phyloP scores from a whole-genome alignment of 2,113 vertebrate genomes.

The Dicerorhinus sumatrensis region DNA sequence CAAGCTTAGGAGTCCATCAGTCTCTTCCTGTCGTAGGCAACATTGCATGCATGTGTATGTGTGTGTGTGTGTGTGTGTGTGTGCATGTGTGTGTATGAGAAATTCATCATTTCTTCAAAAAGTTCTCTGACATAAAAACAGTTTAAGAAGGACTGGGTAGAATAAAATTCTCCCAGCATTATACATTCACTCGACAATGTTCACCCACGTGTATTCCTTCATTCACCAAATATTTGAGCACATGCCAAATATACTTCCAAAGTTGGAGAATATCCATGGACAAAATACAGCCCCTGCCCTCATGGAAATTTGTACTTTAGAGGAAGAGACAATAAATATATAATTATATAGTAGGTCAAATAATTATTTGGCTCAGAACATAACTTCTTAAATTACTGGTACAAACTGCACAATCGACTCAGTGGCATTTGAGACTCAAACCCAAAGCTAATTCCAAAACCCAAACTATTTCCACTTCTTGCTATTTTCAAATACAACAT shows the following conservation, averaged over 20 bases:
- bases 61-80: too few relatives aligned
- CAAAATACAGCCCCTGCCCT: not conserved
- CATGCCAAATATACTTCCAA: not conserved
- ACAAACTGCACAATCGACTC: not conserved
- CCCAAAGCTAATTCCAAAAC: not conserved
- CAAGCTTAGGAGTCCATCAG: too few relatives aligned
- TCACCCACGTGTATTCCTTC: too few relatives aligned
- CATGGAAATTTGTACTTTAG: not conserved
- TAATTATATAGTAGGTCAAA: not conserved
- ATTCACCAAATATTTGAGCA: too few relatives aligned
- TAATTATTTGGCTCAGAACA: not conserved
- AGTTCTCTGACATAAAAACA: too few relatives aligned
- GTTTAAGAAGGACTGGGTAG: too few relatives aligned
- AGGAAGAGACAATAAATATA: not conserved
- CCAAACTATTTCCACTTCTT: not conserved
- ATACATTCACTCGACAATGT: too few relatives aligned
- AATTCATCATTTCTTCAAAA: too few relatives aligned
- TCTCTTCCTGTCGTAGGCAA: not conserved
- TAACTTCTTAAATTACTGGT: not conserved
- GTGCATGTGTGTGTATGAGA: not conserved
- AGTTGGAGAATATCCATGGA: not conserved
- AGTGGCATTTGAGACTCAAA: not conserved
- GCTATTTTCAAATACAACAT: not conserved
- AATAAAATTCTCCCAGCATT: too few relatives aligned
- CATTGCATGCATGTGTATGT: not conserved